Evolutionary conservation across 2,888 invertebrate genomes (phyloP).

Genomic region (Phrixothrix hirtus): DNA sequence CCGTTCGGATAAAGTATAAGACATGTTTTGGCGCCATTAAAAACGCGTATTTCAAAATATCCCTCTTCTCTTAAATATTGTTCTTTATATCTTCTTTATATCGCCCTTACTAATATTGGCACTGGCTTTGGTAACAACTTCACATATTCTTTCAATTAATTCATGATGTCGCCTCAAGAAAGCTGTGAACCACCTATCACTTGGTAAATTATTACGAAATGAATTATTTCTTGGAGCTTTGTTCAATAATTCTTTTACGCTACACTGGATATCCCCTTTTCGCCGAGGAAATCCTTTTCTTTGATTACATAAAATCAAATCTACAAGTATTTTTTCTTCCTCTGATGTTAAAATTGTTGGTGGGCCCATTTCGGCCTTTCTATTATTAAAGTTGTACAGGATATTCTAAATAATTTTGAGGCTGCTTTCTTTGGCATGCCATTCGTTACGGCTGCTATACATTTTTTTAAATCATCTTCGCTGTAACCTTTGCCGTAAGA

Average conservation of each 20-base stretch:
- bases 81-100: background rate
- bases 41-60: no score
- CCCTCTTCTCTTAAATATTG: background rate
- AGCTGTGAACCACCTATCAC: background rate
- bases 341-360: background rate
- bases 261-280: background rate
- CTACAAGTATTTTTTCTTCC: background rate
- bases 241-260: background rate
- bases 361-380: background rate
- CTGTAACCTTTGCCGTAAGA: no score
- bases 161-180: background rate
- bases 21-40: no score
- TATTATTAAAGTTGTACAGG: no score
- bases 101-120: background rate
- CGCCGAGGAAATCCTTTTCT: background rate
- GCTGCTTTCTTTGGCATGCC: no score
- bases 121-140: background rate
- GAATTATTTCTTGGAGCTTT: background rate
- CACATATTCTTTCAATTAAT: background rate
- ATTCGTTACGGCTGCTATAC: no score
- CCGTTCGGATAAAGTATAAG: no score
- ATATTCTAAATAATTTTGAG: no score
- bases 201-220: background rate
- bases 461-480: no score
- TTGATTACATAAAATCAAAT: background rate